Evolutionary conservation across 2,888 invertebrate genomes (phyloP), one percentile per base, ranked within the genome.

Genomic region (Apamea epomidion): DNA sequence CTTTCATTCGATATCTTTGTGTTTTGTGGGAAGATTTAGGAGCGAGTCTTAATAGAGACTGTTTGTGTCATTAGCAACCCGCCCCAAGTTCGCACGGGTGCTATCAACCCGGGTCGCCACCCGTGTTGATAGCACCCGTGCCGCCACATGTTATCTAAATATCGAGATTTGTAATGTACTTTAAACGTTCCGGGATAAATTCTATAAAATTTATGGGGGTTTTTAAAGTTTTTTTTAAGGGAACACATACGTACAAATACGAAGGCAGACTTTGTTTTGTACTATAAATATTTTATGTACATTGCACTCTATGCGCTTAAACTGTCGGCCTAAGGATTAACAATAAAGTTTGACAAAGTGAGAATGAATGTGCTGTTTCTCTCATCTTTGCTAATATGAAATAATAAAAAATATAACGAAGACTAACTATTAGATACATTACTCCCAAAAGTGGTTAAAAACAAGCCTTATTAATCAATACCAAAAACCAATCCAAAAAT

Each of bases 1-100:
- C 78, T 69, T 82, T 80, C 74, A 86, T 80, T 88, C 51, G 80
- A 81, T 89, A 83, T 71, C 70, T 74, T 86, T 80, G 80, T 80
- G 32, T 68, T 76, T 69, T 76, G 69, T n/a, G 69, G 68, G 25
- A 29, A 73, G 76, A 77, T 74, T 74, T 75, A 68, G 72, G 58
- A 73, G 54, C n/a, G 16, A 29, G 14, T 58, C 58, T 60, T 32
- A 42, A 51, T 68, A n/a, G 32, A 51, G 16, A 16, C 37, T 48
- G 37, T 83, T 64, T 69, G 18, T 58, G 8, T 2, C 3, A 42
- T 16, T 68, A 42, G 67, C 67, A n/a, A 68, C 0, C 8, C 2
- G 0, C 8, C n/a, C 8, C 8, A n/a, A 42, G 8, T 42, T 68
- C 25, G 37, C 14, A 25, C 29, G 45, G 45, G 69, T 29, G 8